phyloP scores from a whole-genome alignment of 2,888 invertebrate species.

The Troides aeacus region DNA sequence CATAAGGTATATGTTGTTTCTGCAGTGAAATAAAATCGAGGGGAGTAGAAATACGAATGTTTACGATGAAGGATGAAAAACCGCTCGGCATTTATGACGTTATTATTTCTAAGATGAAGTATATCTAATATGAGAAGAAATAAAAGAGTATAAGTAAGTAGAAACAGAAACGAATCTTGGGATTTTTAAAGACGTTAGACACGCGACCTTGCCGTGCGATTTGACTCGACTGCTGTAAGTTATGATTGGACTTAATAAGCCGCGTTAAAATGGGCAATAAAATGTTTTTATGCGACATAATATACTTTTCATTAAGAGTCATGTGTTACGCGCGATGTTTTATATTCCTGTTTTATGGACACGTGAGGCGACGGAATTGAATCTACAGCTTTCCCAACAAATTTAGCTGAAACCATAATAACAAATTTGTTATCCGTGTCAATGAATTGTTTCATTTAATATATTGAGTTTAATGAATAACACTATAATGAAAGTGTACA shows the following conservation, averaged over 20 bases:
- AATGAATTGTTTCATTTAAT: neutral
- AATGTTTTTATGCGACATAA: constrained; percentile 75
- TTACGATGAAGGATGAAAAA: constrained; percentile 66
- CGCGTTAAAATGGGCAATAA: constrained; percentile 65
- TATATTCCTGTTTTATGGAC: constrained; percentile 63
- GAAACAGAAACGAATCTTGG: constrained; percentile 61
- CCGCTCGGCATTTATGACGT: constrained; percentile 62
- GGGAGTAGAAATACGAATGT: constrained; percentile 44
- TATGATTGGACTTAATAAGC: constrained; percentile 77
- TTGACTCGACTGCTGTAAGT: constrained; percentile 73
- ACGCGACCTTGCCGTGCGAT: constrained; percentile 67
- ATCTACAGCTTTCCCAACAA: constrained; percentile 37
- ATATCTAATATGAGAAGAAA: constrained; percentile 52
- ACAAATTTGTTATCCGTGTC: neutral
- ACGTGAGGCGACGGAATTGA: constrained; percentile 50
- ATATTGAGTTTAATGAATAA: neutral
- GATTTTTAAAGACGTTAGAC: constrained; percentile 62
- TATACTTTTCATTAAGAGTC: constrained; percentile 75
- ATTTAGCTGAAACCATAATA: constrained; percentile 1
- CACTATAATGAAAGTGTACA: neutral
- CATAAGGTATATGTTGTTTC: constrained; percentile 44
- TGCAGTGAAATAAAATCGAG: constrained; percentile 50
- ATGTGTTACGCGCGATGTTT: constrained; percentile 63
- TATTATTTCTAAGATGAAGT: constrained; percentile 57
- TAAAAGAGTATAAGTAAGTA: constrained; percentile 49